Evolutionary conservation across 2,888 invertebrate genomes (phyloP), one percentile per base, ranked within the genome.

Genomic region (Meandrusa payeni): DNA sequence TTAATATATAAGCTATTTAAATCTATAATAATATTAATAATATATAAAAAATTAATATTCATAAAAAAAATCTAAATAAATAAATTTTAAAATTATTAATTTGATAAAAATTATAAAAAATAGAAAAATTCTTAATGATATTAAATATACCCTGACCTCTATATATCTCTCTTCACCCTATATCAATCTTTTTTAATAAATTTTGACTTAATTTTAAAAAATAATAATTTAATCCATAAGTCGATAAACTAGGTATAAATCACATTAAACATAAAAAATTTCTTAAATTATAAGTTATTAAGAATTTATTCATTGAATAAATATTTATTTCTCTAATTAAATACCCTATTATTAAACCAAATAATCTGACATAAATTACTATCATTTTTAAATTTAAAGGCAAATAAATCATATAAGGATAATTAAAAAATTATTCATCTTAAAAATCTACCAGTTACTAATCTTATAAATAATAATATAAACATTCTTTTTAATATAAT

Each of bases 391-490:
- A 64, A 74, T 65, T 66, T 48, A 73, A 59, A 51, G 87, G n/a
- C n/a, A n/a, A n/a, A 88, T 82, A 85, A 87, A 90, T 83, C 64
- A 88, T 78, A 71, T 71, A 70, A 56, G 88, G 86, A 43, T 66
- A 73, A 55, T 70, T 62, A 86, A 90, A 89, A 13, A 71, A 90
- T 83, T 59, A 90, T 46, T 70, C 90, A 91, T 45, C 67, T 88
- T 71, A 91, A 75, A 47, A 87, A 59, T 44, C 85, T 80, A 0
- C 90, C 90, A n/a, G 82, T 85, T 65, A 90, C 45, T 62, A 90
- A 62, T 52, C 88, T 83, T 57, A 89, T 79, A 52, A 89, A 64
- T 69, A 88, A 74, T 80, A 89, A 82, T 31, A 78, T 50, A 60
- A 76, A 54, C 63, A 89, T 89, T 31, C 85, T 76, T 29, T 78